Conservation (phyloP, 2,797 vertebrate genomes). For the Perodicticus potto region DNA sequence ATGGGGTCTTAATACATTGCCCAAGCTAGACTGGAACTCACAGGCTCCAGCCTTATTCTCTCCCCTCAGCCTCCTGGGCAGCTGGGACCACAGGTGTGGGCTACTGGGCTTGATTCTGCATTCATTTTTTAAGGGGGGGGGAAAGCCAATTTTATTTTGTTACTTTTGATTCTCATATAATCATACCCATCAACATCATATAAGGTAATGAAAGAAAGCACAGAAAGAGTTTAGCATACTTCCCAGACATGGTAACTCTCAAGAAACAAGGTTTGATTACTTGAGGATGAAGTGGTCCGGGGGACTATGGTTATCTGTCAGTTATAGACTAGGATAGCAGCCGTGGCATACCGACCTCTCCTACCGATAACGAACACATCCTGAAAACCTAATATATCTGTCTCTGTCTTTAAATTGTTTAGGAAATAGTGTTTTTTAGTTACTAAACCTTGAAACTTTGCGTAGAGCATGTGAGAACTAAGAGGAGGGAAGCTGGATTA, state of each 20-base stretch:
- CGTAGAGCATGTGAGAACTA: not conserved
- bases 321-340: not conserved
- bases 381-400: not conserved
- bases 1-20: not conserved
- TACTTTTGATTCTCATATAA: not conserved
- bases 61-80: not conserved
- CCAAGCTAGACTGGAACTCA: not conserved
- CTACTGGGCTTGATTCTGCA: not conserved
- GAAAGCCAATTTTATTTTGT: not conserved
- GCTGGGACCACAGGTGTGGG: not conserved
- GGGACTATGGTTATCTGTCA: not conserved
- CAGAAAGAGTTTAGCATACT: not conserved
- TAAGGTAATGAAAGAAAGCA: not conserved
- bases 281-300: not conserved
- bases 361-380: not conserved
- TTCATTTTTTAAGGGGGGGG: not conserved
- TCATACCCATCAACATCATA: not conserved
- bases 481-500: not conserved
- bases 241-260: not conserved
- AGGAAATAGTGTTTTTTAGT: not conserved
- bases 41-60: not conserved
- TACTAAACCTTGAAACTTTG: not conserved
- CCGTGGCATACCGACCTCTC: not conserved
- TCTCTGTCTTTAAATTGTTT: slow-evolving; percentile 1
- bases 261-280: not conserved